Conservation (phyloP, 2,113 vertebrate genomes). For the Felis catus region DNA sequence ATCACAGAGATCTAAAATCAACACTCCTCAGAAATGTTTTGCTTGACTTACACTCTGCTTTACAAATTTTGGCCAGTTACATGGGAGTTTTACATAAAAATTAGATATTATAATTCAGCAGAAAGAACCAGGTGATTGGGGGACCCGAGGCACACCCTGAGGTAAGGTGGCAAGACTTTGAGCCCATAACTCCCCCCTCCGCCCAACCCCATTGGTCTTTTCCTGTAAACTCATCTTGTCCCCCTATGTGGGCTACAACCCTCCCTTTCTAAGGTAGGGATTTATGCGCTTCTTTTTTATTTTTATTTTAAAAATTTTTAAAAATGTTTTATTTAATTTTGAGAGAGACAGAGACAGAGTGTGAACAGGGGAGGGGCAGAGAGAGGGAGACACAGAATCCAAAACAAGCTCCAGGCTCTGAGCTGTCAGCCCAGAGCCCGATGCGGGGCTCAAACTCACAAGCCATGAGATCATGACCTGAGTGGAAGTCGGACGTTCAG, state of each 20-base stretch:
- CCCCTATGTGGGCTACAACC: neutral
- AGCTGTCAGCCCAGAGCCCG: no score
- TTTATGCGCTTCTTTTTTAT: neutral
- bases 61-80: neutral
- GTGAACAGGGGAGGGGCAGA: no score
- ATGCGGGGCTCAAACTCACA: no score
- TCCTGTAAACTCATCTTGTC: neutral
- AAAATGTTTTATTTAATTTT: no score
- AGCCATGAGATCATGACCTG: no score
- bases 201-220: neutral
- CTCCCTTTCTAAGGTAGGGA: neutral
- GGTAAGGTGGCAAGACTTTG: neutral
- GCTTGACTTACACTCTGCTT: neutral
- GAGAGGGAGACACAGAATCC: no score
- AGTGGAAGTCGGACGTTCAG: no score
- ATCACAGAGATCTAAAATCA: neutral
- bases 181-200: neutral
- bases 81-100: neutral
- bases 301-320: no score
- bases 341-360: no score
- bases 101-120: neutral
- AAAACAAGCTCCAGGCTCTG: no score
- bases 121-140: neutral
- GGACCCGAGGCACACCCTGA: no score
- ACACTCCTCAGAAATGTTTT: neutral